Conservation (phyloP, 1,140 invertebrate genomes). For the Drosophila neocordata region DNA sequence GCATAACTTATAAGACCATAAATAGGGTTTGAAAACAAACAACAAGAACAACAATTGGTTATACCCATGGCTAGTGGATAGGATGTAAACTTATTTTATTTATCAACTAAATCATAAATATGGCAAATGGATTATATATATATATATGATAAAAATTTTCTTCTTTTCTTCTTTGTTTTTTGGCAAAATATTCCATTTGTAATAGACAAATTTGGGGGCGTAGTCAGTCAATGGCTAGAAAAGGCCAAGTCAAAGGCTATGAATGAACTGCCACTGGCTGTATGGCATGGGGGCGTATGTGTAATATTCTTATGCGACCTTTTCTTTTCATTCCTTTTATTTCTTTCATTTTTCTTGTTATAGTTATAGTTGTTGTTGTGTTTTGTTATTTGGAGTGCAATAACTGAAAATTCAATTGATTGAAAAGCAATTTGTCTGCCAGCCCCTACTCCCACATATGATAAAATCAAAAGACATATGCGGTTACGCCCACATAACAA, state of each 20-base stretch:
- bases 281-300: slow-evolving; percentile 46
- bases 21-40: too few relatives aligned
- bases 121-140: slow-evolving; percentile 20
- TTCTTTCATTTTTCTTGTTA: slow-evolving; percentile 25
- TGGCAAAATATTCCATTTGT: slow-evolving; percentile 75
- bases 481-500: slow-evolving; percentile 50
- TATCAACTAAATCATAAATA: slow-evolving; percentile 77
- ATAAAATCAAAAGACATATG: slow-evolving; percentile 35
- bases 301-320: slow-evolving; percentile 25
- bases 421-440: slow-evolving; percentile 70
- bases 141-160: too few relatives aligned
- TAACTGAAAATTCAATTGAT: slow-evolving; percentile 78
- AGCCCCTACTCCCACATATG: slow-evolving; percentile 2
- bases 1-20: neutral
- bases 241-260: slow-evolving; percentile 43
- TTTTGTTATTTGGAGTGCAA: slow-evolving; percentile 65
- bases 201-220: slow-evolving; percentile 70
- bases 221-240: slow-evolving; percentile 63
- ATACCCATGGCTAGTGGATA: too few relatives aligned
- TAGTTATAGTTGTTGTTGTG: too few relatives aligned
- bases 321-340: too few relatives aligned
- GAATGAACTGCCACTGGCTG: slow-evolving; percentile 45
- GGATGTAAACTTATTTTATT: slow-evolving; percentile 71
- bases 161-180: slow-evolving; percentile 28
- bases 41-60: too few relatives aligned